Evolutionary conservation across 92 coral and sea anemone genomes (phyloP).

Genomic region (Muricea muricata): DNA sequence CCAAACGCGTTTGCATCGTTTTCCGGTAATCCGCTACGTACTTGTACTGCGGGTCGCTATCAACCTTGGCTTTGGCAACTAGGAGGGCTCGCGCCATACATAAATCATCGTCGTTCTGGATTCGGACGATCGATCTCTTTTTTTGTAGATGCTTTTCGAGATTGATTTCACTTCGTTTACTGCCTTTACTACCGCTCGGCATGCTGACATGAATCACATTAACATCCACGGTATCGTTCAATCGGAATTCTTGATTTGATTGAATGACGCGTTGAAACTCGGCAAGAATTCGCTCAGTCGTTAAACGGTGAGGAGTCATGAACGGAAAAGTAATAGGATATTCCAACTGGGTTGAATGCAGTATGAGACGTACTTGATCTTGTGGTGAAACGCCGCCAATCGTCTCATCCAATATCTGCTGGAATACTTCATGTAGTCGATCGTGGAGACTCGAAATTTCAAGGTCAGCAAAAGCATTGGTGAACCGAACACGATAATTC

Average conservation of each 20-base stretch:
- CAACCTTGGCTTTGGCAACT: too few species aligned
- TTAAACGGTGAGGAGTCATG: background rate
- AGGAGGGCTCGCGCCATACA: constrained; percentile 45
- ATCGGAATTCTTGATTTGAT: too few species aligned
- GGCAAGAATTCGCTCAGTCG: constrained; percentile 41
- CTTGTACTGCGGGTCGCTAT: too few species aligned
- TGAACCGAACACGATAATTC: background rate
- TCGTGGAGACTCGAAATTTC: background rate
- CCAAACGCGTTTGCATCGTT: constrained; percentile 18
- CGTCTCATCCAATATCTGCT: background rate
- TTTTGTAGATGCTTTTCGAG: too few species aligned
- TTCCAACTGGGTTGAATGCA: constrained; percentile 37
- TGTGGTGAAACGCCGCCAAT: background rate
- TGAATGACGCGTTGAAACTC: constrained; percentile 20
- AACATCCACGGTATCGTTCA: too few species aligned
- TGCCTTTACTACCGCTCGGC: background rate
- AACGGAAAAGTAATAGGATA: background rate
- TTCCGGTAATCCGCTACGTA: background rate
- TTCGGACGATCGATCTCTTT: too few species aligned
- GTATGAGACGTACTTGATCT: constrained; percentile 44
- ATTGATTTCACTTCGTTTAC: background rate
- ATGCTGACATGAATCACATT: background rate
- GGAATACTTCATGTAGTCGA: too few species aligned
- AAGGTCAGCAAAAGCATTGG: background rate
- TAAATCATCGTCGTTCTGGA: constrained; percentile 14